Conservation (phyloP, 2,888 invertebrate species). For the Lycocerus yunnanus region DNA sequence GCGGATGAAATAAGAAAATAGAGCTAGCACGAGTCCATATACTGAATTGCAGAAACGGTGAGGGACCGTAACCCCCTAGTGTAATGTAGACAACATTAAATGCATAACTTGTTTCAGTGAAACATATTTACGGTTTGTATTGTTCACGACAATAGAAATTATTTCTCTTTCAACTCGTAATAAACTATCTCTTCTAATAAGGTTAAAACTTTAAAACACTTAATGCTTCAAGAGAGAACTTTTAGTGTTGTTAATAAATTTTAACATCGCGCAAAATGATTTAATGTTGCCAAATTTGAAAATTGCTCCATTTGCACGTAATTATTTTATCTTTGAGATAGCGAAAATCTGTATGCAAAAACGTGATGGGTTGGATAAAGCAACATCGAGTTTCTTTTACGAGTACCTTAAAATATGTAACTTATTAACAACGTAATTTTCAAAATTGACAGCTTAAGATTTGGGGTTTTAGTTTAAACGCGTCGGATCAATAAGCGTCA, state of each 20-base stretch:
- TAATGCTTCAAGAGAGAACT: constrained; percentile 2
- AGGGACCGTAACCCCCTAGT: constrained; percentile 21
- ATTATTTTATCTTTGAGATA: background rate
- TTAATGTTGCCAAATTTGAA: background rate
- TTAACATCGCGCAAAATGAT: background rate
- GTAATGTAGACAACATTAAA: constrained; percentile 30
- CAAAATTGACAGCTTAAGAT: constrained; percentile 37
- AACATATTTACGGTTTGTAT: constrained; percentile 21
- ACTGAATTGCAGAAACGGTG: constrained; percentile 20
- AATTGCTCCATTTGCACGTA: background rate
- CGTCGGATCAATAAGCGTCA: constrained; percentile 42
- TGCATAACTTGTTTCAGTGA: constrained; percentile 31
- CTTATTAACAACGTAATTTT: constrained; percentile 27
- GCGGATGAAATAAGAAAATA: constrained; percentile 22
- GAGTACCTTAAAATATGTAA: constrained; percentile 10
- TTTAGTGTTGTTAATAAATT: constrained; percentile 2
- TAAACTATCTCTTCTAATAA: constrained; percentile 5
- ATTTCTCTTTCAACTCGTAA: constrained; percentile 1
- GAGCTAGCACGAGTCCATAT: constrained; percentile 14
- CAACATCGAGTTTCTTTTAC: background rate
- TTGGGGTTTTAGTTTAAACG: constrained; percentile 38
- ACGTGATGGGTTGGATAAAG: background rate
- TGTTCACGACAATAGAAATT: constrained; percentile 15
- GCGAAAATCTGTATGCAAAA: background rate
- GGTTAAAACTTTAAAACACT: constrained; percentile 2